A percentile compares a stretch with the other conserved stretches of the same genome.
Conservation (phyloP, 2,797 vertebrate species). For the Notolabrus celidotus region DNA sequence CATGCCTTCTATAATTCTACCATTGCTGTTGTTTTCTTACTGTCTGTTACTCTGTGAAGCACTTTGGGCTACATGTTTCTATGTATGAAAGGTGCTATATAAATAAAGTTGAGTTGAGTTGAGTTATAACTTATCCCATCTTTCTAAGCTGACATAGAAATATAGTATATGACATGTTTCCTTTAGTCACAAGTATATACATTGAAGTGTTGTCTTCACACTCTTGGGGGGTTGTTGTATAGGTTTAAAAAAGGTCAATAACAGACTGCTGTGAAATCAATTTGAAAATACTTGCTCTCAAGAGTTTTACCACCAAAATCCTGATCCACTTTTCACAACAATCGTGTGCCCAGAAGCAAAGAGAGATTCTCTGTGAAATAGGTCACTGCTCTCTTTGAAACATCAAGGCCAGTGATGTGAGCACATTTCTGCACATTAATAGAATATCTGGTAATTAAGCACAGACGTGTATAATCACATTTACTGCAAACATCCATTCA, state of each 20-base stretch:
- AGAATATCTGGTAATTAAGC: neutral
- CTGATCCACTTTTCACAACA: conserved; percentile 19
- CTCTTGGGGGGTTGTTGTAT: neutral
- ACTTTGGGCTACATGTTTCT: too few relatives aligned
- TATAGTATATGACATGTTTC: too few relatives aligned
- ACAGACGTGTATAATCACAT: neutral
- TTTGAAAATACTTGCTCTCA: conserved; percentile 4
- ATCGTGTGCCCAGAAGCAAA: conserved; percentile 6
- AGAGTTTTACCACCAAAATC: conserved; percentile 5
- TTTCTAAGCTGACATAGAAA: too few relatives aligned
- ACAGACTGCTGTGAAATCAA: conserved; percentile 1
- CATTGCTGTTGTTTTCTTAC: too few relatives aligned
- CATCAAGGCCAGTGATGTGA: conserved; percentile 1
- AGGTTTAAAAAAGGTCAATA: conserved; percentile 9
- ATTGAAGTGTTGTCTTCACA: neutral
- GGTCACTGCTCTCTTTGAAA: conserved; percentile 42
- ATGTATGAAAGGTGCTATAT: too few relatives aligned
- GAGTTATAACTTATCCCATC: too few relatives aligned
- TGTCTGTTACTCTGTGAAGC: too few relatives aligned
- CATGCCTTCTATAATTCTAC: too few relatives aligned
- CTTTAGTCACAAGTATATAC: too few relatives aligned
- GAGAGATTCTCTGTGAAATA: conserved; percentile 31
- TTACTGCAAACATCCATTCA: neutral
- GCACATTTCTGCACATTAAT: conserved; percentile 45
- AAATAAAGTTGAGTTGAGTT: too few relatives aligned